These are phyloP conservation scores for Carettochelys insculpta DNA, from an alignment of 2,113 vertebrate species.

Conservation along the genomic window DNA sequence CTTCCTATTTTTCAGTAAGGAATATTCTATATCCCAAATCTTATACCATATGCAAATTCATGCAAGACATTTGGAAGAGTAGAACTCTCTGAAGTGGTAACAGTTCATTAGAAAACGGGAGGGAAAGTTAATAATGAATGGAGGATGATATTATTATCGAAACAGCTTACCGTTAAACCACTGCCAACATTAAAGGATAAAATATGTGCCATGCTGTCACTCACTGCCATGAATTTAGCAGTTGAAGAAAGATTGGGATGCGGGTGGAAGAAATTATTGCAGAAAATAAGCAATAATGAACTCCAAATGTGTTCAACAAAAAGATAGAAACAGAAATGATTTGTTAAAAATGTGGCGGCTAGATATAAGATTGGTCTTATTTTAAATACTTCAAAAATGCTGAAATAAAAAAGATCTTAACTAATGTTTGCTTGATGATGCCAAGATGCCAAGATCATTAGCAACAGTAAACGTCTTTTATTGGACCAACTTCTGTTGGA, in stretches of 20 bases:
- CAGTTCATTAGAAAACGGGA: constrained; percentile 45
- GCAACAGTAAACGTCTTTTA: background rate
- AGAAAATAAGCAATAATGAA: constrained; percentile 4
- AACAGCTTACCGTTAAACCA: constrained; percentile 38
- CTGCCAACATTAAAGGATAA: constrained; percentile 28
- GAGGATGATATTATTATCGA: constrained; percentile 14
- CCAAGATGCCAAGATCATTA: background rate
- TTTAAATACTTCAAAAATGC: background rate
- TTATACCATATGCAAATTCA: constrained; percentile 14
- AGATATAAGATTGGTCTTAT: background rate
- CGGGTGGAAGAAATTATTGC: background rate
- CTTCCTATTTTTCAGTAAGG: constrained; percentile 51
- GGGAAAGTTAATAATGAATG: constrained; percentile 32
- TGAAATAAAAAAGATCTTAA: constrained; percentile 20
- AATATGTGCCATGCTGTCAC: constrained; percentile 19
- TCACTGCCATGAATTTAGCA: background rate
- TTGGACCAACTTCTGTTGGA: background rate
- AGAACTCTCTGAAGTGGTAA: constrained; percentile 11
- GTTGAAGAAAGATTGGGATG: background rate
- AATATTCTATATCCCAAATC: constrained; percentile 16
- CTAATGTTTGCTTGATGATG: background rate
- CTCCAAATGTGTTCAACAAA: background rate
- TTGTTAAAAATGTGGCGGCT: background rate
- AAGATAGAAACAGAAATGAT: background rate
- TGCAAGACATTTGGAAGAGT: constrained; percentile 26